These are phyloP conservation scores for Hyperoplus immaculatus DNA, from an alignment of 2,797 vertebrate species.

Conservation along the genomic window DNA sequence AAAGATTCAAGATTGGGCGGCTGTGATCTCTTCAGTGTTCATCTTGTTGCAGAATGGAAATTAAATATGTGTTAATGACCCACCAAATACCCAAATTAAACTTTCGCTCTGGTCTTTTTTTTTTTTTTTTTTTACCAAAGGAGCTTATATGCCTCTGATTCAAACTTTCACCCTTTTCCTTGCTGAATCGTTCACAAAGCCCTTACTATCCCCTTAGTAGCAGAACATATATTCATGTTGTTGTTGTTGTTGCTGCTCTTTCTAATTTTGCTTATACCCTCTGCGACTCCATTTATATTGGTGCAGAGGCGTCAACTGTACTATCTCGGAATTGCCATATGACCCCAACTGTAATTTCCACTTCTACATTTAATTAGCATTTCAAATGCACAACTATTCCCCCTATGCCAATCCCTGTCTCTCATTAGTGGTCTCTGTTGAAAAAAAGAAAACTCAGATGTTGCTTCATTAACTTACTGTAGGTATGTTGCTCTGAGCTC, in stretches of 20 bases:
- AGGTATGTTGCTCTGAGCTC: conserved; percentile 70
- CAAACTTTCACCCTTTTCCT: conserved; percentile 10
- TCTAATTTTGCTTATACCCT: conserved; percentile 22
- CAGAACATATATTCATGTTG: conserved; percentile 13
- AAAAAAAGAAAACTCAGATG: conserved; percentile 72
- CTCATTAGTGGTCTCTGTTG: conserved; percentile 80
- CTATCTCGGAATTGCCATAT: conserved; percentile 68
- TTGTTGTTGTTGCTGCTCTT: conserved; percentile 15
- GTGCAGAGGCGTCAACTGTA: conserved; percentile 42
- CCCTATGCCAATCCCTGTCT: conserved; percentile 77
- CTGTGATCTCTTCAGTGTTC: conserved; percentile 44
- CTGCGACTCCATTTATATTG: conserved; percentile 44
- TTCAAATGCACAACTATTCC: conserved; percentile 82
- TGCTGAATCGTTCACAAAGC: conserved; percentile 28
- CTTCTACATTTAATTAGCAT: conserved; percentile 84
- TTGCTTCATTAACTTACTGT: conserved; percentile 76
- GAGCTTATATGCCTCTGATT: conserved; percentile 20
- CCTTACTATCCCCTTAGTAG: not conserved
- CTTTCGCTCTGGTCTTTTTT: conserved; percentile 17
- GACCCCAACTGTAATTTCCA: conserved; percentile 75
- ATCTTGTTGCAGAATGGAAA: conserved; percentile 27
- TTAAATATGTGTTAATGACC: conserved; percentile 36
- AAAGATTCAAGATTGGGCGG: conserved; percentile 18
- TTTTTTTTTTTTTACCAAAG: not conserved
- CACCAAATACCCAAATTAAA: conserved; percentile 30